phyloP scores from a whole-genome alignment of 2,888 invertebrate genomes.

The Tipula vernalis region DNA sequence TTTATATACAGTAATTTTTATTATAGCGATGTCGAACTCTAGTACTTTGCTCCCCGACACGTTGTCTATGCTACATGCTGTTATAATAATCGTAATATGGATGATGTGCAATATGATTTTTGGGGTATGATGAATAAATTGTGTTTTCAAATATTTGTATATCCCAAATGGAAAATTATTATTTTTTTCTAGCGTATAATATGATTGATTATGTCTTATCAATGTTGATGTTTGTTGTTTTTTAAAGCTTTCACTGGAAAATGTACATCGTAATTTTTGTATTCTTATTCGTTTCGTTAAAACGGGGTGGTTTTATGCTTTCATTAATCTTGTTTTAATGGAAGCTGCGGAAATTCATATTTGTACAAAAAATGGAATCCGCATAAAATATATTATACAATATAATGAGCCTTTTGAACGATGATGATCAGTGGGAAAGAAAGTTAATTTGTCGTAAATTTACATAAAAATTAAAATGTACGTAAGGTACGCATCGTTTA shows the following conservation, averaged over 20 bases:
- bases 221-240: neutral
- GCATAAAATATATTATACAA: neutral
- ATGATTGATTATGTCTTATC: neutral
- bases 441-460: neutral
- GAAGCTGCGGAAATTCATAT: neutral
- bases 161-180: neutral
- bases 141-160: neutral
- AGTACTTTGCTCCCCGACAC: neutral
- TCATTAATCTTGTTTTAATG: neutral
- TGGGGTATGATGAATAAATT: neutral
- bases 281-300: neutral
- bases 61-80: neutral
- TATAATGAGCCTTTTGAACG: neutral
- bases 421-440: neutral
- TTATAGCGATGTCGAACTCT: neutral
- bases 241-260: neutral
- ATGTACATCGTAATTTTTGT: neutral
- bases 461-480: neutral
- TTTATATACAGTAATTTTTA: neutral
- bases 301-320: neutral
- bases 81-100: neutral
- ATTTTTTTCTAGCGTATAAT: neutral
- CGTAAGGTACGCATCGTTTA: neutral
- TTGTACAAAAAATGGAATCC: neutral
- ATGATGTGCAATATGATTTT: neutral